Evolutionary conservation across 2,797 vertebrate genomes (phyloP), one percentile per base, ranked within the genome.

Genomic region (Spea hammondii): DNA sequence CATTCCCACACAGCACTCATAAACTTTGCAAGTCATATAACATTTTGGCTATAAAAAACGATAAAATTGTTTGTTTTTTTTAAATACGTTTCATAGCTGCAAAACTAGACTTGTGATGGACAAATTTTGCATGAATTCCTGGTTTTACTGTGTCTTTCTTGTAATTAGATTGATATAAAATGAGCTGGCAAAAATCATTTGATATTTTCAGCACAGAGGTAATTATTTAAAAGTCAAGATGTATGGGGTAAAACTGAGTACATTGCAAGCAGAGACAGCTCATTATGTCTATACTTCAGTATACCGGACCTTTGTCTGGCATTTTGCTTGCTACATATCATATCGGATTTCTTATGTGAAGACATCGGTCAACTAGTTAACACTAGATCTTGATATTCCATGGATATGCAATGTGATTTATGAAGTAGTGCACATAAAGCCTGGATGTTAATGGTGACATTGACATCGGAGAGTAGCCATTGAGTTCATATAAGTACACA

Each of bases 131-230:
- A 57, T 8, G 62, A 72, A 50, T 77, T 70, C 77, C 60, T 67
- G 50, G 76, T 71, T 66, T 45, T n/a, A 59, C 73, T 78, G 72
- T 12, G 55, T n/a, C 50, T 69, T 74, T 77, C 72, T 78, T 75
- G 14, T 80, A 85, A 88, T 87, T 86, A 82, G 79, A 49, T 53
- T 49, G 59, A 79, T 83, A 87, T 79, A 82, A 83, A 32, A 88
- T 71, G 50, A 86, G 65, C 49, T 70, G 80, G 79, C 64, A 82
- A 62, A 46, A 59, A 83, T 54, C 4, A 0, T 71, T 79, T 68
- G 17, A 79, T 82, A 84, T 81, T 83, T 11, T 76, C 84, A 86
- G 80, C 65, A 84, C 80, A 79, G 77, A 79, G 84, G 59, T 47
- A 84, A 79, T 82, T 82, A 84, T 80, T 88, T 84, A 82, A 88